Conservation (phyloP, 2,797 vertebrate species). For the Neosilurus mollespiculum region DNA sequence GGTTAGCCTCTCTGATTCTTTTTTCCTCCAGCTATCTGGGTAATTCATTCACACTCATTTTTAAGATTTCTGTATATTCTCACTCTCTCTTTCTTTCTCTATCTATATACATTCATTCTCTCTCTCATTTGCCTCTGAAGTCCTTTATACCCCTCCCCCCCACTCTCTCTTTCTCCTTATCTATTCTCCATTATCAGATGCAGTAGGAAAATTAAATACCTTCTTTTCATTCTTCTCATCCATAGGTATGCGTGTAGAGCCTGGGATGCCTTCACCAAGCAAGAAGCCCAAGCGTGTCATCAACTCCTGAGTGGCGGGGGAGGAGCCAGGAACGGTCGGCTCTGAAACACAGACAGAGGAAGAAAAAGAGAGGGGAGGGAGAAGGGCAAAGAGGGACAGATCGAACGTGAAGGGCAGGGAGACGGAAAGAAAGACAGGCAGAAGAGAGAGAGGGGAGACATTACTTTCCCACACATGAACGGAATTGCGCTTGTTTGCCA, state of each 20-base stretch:
- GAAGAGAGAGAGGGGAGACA: background rate
- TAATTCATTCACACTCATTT: background rate
- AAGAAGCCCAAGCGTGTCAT: constrained; percentile 98
- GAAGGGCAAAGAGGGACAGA: constrained; percentile 24
- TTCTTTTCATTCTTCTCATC: constrained; percentile 94
- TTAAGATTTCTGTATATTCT: background rate
- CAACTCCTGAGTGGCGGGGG: constrained; percentile 96
- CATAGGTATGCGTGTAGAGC: constrained; percentile 87
- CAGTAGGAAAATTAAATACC: constrained; percentile 78
- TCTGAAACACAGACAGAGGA: constrained; percentile 64
- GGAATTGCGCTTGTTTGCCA: background rate
- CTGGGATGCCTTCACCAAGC: constrained; percentile 96
- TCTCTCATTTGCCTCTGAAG: background rate
- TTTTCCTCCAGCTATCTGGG: background rate
- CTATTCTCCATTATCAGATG: constrained; percentile 57
- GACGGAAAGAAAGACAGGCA: background rate
- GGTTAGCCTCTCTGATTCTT: constrained; percentile 32
- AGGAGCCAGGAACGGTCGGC: constrained; percentile 81
- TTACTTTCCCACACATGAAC: constrained; percentile 34
- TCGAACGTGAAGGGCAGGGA: constrained; percentile 22
- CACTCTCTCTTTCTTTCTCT: background rate
- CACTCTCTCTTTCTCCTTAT: constrained; percentile 52
- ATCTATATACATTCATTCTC: background rate
- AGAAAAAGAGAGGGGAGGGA: constrained; percentile 28
- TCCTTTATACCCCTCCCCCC: constrained; percentile 48